Conservation (phyloP, 2,797 vertebrate species). For the Sebastes vulpes region DNA sequence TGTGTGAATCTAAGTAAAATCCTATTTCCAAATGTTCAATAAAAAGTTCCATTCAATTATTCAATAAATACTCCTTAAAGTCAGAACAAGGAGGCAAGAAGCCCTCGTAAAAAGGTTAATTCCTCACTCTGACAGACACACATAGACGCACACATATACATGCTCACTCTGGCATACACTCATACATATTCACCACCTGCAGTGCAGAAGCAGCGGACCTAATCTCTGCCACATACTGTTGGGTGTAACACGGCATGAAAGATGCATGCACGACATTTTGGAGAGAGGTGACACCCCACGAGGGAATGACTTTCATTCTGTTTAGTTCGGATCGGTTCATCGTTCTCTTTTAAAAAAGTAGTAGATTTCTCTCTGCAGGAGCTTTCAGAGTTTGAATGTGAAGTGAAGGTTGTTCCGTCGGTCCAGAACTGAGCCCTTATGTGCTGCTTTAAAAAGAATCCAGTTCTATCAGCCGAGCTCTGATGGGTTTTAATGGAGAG, state of each 20-base stretch:
- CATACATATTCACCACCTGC: constrained; percentile 49
- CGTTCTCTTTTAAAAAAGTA: neutral
- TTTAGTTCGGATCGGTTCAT: neutral
- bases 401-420: constrained; percentile 15
- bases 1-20: neutral
- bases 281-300: neutral
- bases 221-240: constrained; percentile 27
- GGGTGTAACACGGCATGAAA: constrained; percentile 36
- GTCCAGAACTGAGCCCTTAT: neutral
- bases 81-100: neutral
- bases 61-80: neutral
- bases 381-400: constrained; percentile 4
- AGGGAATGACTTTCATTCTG: constrained; percentile 1
- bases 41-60: neutral
- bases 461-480: constrained; percentile 25
- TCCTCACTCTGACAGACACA: neutral
- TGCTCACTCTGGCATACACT: neutral
- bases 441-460: constrained; percentile 13
- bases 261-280: constrained; percentile 48
- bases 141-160: neutral
- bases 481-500: constrained; percentile 12
- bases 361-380: neutral
- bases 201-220: constrained; percentile 13
- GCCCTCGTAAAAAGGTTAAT: neutral
- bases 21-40: neutral